Evolutionary conservation across 2,888 invertebrate genomes (phyloP).

Genomic region (Ophion ventricosus): DNA sequence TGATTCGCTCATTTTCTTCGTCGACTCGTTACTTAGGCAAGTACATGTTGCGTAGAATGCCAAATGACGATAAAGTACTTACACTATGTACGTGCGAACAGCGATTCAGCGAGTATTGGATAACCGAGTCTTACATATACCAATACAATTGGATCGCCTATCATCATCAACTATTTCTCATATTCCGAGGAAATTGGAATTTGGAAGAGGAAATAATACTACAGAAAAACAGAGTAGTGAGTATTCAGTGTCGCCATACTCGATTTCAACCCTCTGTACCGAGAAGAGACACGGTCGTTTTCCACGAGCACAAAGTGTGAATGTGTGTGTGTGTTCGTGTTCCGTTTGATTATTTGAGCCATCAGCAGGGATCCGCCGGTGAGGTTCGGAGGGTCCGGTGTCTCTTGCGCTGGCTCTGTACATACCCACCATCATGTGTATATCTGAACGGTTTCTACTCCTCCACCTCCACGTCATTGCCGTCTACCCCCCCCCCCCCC

Average conservation of each 20-base stretch:
- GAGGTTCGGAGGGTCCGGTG: constrained; percentile 47
- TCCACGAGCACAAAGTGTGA: background rate
- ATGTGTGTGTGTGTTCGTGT: constrained; percentile 46
- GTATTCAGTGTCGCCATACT: background rate
- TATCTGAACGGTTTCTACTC: constrained; percentile 23
- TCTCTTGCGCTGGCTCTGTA: constrained; percentile 29
- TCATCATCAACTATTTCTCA: background rate
- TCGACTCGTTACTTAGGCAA: too few species aligned
- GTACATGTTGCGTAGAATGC: background rate
- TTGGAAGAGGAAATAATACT: background rate
- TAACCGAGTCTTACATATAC: background rate
- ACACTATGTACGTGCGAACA: background rate
- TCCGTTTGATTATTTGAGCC: constrained; percentile 74
- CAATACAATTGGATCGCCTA: background rate
- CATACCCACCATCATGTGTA: constrained; percentile 44
- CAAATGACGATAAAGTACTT: background rate
- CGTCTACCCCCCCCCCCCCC: constrained; percentile 8
- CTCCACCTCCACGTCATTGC: constrained; percentile 25
- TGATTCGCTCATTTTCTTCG: too few species aligned
- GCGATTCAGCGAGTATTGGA: background rate
- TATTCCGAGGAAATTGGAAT: background rate
- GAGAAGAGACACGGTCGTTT: constrained; percentile 10
- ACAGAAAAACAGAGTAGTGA: background rate
- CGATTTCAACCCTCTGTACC: constrained; percentile 2
- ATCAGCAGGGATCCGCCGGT: constrained; percentile 67